Percentiles rank a stretch among this genome's conserved stretches.
Evolutionary conservation across 2,888 invertebrate genomes (phyloP).

Genomic region (Glyphotaelius pellucidus): DNA sequence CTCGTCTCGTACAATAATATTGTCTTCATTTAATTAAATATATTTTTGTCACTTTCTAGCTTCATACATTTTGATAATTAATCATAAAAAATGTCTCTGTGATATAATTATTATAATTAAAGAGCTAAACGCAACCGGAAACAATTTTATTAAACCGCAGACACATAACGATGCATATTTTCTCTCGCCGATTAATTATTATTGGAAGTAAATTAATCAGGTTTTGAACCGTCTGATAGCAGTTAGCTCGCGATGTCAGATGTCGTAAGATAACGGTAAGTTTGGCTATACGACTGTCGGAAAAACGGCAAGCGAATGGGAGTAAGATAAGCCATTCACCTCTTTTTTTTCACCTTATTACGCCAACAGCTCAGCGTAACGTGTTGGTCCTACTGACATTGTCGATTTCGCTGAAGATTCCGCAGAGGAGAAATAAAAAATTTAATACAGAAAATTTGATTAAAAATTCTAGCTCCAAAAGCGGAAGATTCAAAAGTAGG

Average conservation of each 20-base stretch:
- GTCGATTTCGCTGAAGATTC: not conserved
- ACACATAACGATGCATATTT: not conserved
- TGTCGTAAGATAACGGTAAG: not conserved
- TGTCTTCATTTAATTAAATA: too few relatives aligned
- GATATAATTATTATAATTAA: not conserved
- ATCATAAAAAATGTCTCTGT: not conserved
- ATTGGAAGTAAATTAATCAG: not conserved
- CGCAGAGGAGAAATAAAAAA: too few relatives aligned
- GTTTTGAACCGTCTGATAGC: not conserved
- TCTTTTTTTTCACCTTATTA: not conserved
- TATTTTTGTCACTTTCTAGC: not conserved
- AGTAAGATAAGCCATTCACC: not conserved
- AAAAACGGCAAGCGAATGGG: not conserved
- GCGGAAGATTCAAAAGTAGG: too few relatives aligned
- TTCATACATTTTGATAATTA: not conserved
- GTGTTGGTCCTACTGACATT: not conserved
- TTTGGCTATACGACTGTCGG: not conserved
- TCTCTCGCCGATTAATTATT: not conserved
- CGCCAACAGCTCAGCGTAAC: not conserved
- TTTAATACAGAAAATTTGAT: too few relatives aligned
- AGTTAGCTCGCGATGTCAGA: not conserved
- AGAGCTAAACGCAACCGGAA: not conserved
- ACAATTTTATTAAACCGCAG: not conserved
- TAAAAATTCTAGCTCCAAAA: too few relatives aligned
- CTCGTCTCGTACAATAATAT: too few relatives aligned